A percentile compares a stretch with the other conserved stretches of the same genome.
Evolutionary conservation across 2,113 vertebrate genomes (phyloP).

Genomic region (Tychaedon coryphoeus): DNA sequence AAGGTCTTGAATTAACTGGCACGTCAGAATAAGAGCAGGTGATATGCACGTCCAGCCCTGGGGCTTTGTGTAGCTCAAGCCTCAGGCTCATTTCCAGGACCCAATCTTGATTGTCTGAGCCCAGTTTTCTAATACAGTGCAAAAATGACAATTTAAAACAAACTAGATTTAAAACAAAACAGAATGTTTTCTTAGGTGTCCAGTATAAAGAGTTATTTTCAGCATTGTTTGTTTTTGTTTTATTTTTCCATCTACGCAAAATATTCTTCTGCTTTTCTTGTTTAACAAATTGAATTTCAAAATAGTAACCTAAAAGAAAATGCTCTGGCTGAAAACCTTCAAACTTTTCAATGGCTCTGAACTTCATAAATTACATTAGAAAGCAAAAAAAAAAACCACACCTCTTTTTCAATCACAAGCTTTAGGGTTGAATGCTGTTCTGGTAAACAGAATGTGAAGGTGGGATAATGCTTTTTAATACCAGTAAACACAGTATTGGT

Average conservation of each 20-base stretch:
- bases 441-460: neutral
- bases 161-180: neutral
- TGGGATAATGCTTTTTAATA: neutral
- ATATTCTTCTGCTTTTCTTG: neutral
- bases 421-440: neutral
- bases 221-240: neutral
- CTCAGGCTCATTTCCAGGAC: neutral
- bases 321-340: neutral
- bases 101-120: neutral
- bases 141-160: neutral
- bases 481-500: neutral
- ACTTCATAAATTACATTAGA: constrained; percentile 16
- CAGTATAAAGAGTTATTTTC: neutral
- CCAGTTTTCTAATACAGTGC: neutral
- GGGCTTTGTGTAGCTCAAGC: neutral
- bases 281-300: neutral
- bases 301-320: neutral
- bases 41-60: fast-evolving
- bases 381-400: neutral
- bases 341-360: neutral
- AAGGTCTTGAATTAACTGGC: neutral
- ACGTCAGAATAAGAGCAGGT: neutral
- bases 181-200: neutral
- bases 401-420: neutral
- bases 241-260: neutral